A percentile compares a stretch with the other conserved stretches of the same genome.
Evolutionary conservation across 2,888 invertebrate species (phyloP).

Genomic region (Trissoscelio sp.): DNA sequence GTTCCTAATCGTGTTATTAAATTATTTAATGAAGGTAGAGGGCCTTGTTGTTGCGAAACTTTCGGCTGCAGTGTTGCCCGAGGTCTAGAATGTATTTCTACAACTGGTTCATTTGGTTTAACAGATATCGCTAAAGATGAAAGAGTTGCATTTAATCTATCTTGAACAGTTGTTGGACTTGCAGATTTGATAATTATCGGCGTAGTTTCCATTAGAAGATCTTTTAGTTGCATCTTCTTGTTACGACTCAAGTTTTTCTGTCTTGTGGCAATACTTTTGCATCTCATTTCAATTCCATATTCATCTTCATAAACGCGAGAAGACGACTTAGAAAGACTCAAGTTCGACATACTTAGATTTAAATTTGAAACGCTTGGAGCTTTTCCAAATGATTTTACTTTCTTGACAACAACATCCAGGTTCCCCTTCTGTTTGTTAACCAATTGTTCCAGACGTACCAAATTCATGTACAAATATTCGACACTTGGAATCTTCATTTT

Average conservation of each 20-base stretch:
- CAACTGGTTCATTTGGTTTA: constrained; percentile 44
- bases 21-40: constrained; percentile 79
- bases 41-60: constrained; percentile 71
- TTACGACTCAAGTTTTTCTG: constrained; percentile 75
- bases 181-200: constrained; percentile 77
- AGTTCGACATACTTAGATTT: constrained; percentile 76
- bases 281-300: constrained; percentile 77
- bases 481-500: constrained; percentile 88
- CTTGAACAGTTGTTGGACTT: constrained; percentile 78
- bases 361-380: constrained; percentile 51
- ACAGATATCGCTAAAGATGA: constrained; percentile 76
- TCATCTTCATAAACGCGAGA: constrained; percentile 69
- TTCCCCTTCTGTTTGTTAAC: constrained; percentile 85
- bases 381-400: constrained; percentile 74
- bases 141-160: constrained; percentile 78
- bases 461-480: constrained; percentile 91
- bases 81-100: constrained; percentile 53
- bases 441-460: constrained; percentile 90
- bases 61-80: constrained; percentile 30
- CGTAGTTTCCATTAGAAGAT: constrained; percentile 74
- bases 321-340: constrained; percentile 74
- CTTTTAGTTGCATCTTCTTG: constrained; percentile 77
- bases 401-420: constrained; percentile 73
- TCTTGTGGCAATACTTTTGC: constrained; percentile 77
- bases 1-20: constrained; percentile 79